Evolutionary conservation across 2,797 vertebrate species (phyloP).

Genomic region (Eremophila alpestris): DNA sequence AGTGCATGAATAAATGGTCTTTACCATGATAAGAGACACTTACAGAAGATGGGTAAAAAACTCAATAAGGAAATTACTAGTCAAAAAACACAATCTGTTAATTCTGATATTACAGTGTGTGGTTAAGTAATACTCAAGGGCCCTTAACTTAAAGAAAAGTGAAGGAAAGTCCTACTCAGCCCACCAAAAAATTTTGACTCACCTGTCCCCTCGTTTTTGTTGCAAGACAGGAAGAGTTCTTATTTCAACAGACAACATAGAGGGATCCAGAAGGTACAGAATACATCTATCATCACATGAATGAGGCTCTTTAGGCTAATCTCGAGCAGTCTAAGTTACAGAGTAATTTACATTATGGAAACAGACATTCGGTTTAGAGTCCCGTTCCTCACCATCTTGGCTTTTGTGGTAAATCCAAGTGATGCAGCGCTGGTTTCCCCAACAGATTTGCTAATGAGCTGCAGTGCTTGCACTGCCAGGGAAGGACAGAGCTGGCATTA

Average conservation of each 20-base stretch:
- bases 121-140: neutral
- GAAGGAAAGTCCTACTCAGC: neutral
- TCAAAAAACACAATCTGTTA: neutral
- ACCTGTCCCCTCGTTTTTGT: neutral
- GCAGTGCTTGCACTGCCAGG: neutral
- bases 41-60: neutral
- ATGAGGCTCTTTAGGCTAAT: neutral
- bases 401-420: neutral
- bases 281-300: neutral
- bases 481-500: neutral
- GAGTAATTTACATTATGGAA: neutral
- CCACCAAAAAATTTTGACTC: neutral
- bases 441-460: neutral
- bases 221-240: neutral
- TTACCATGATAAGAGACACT: neutral
- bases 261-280: neutral
- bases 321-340: neutral
- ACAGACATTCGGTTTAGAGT: neutral
- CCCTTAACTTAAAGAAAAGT: neutral
- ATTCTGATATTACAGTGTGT: neutral
- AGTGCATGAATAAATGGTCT: neutral
- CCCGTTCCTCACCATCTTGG: neutral
- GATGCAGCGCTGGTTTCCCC: neutral
- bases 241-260: neutral
- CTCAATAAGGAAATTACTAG: neutral